Conservation (phyloP, 2,113 vertebrate genomes). For the Takifugu bimaculatus region DNA sequence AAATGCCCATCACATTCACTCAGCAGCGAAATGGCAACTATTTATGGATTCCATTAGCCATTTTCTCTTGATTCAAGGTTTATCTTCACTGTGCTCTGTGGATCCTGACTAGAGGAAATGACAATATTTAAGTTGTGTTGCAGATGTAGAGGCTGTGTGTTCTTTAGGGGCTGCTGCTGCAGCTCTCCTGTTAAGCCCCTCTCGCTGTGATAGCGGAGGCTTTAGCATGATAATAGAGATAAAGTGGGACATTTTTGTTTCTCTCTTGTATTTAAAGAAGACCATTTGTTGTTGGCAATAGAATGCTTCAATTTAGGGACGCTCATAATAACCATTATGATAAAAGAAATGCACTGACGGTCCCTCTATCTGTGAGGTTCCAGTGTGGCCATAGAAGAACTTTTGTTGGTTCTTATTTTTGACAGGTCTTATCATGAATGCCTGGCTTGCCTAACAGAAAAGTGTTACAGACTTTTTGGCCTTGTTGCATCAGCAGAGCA, state of each 20-base stretch:
- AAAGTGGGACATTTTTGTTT: slow-evolving; percentile 51
- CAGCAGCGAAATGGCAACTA: slow-evolving; percentile 15
- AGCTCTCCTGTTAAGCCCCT: slow-evolving; percentile 20
- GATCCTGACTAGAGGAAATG: slow-evolving; percentile 29
- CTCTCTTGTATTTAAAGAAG: slow-evolving; percentile 32
- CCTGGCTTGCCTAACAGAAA: slow-evolving; percentile 17
- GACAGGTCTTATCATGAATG: slow-evolving; percentile 22
- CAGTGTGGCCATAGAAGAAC: slow-evolving; percentile 27
- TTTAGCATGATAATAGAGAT: slow-evolving; percentile 38
- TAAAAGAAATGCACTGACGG: slow-evolving; percentile 39
- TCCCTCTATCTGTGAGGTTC: slow-evolving; percentile 36
- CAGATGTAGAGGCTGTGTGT: not conserved
- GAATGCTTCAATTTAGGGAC: slow-evolving; percentile 35
- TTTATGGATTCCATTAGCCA: slow-evolving; percentile 23
- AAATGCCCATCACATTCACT: slow-evolving; percentile 5
- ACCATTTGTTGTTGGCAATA: slow-evolving; percentile 39
- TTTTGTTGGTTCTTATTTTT: slow-evolving; percentile 45
- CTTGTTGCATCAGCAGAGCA: slow-evolving; percentile 32
- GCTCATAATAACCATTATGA: slow-evolving; percentile 55
- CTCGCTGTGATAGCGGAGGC: not conserved
- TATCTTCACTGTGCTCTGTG: slow-evolving; percentile 31
- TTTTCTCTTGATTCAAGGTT: slow-evolving; percentile 23
- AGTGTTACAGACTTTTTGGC: slow-evolving; percentile 28
- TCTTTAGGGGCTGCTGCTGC: slow-evolving; percentile 12
- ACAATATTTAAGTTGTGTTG: slow-evolving; percentile 18